Percentiles rank a stretch among this genome's conserved stretches.
Conservation (phyloP, 2,797 vertebrate species). For the Acipenser transmontanus region DNA sequence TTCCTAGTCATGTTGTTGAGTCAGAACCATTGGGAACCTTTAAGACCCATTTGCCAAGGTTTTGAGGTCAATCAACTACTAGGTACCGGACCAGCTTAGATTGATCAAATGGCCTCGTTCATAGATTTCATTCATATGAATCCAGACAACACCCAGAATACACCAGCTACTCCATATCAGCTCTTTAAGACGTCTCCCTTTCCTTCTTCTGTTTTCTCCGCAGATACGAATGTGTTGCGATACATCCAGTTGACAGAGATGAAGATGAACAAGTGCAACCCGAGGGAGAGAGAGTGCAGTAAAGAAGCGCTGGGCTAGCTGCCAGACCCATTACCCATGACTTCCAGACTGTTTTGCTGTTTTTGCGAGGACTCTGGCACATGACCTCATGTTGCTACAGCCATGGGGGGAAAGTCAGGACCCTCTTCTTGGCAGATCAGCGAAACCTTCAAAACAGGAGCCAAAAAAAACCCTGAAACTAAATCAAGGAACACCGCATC, state of each 20-base stretch:
- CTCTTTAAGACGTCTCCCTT: too few relatives aligned
- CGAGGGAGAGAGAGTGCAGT: conserved; percentile 64
- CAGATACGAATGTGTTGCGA: conserved; percentile 86
- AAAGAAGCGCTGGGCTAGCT: conserved; percentile 67
- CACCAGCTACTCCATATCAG: too few relatives aligned
- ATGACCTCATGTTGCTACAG: conserved; percentile 20
- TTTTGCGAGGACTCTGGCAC: conserved; percentile 23
- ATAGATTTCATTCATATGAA: too few relatives aligned
- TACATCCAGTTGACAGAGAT: conserved; percentile 94
- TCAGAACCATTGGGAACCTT: too few relatives aligned
- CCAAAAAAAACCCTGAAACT: background rate
- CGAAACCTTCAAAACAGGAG: conserved; percentile 12
- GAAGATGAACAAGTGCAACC: conserved; percentile 77
- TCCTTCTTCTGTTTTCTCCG: background rate
- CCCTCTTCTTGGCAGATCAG: background rate
- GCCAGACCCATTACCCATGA: conserved; percentile 20
- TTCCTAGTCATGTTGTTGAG: too few relatives aligned
- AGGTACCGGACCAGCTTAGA: too few relatives aligned
- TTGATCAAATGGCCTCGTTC: too few relatives aligned
- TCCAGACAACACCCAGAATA: too few relatives aligned
- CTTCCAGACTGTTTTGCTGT: conserved; percentile 14
- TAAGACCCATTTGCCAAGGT: too few relatives aligned
- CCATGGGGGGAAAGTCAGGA: background rate
- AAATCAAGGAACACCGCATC: too few relatives aligned
- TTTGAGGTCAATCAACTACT: too few relatives aligned